A percentile compares a stretch with the other conserved stretches of the same genome.
These are phyloP conservation scores for Himalopsyche kuldschensis DNA, from an alignment of 2,888 invertebrate genomes.

Conservation along the genomic window DNA sequence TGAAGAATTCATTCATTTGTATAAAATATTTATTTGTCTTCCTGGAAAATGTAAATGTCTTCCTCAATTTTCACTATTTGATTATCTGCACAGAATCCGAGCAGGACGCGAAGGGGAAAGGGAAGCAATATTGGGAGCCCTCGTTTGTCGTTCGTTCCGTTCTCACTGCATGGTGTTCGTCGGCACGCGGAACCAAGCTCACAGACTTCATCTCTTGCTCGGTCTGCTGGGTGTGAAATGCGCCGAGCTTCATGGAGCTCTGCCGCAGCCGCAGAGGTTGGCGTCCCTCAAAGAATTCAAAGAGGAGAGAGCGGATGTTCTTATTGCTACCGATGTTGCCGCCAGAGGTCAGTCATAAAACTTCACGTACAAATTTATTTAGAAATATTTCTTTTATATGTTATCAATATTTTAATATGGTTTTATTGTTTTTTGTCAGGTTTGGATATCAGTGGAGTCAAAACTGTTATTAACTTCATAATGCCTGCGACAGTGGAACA, in stretches of 20 bases:
- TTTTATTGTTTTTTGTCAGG: slow-evolving; percentile 59
- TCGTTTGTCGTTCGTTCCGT: slow-evolving; percentile 86
- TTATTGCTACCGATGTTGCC: slow-evolving; percentile 94
- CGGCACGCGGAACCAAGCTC: slow-evolving; percentile 94
- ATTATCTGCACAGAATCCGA: slow-evolving; percentile 69
- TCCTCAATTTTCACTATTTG: background rate
- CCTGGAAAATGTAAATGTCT: no score
- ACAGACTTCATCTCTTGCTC: slow-evolving; percentile 87
- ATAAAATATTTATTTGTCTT: no score
- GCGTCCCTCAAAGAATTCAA: slow-evolving; percentile 88
- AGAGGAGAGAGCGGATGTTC: slow-evolving; percentile 78
- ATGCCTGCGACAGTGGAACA: slow-evolving; percentile 94
- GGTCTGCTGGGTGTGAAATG: slow-evolving; percentile 78
- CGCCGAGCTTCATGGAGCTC: slow-evolving; percentile 92
- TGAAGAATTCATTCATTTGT: no score
- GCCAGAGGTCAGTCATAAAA: slow-evolving; percentile 60
- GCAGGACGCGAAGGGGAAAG: slow-evolving; percentile 86
- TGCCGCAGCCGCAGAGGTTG: slow-evolving; percentile 92
- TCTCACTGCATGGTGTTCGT: slow-evolving; percentile 94
- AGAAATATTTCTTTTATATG: background rate
- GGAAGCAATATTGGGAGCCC: slow-evolving; percentile 82
- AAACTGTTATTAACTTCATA: slow-evolving; percentile 95
- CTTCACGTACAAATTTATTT: background rate
- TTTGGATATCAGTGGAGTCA: slow-evolving; percentile 94
- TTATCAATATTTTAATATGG: background rate